Evolutionary conservation across 2,797 vertebrate species (phyloP).

Genomic region (Enteromius fasciolatus): DNA sequence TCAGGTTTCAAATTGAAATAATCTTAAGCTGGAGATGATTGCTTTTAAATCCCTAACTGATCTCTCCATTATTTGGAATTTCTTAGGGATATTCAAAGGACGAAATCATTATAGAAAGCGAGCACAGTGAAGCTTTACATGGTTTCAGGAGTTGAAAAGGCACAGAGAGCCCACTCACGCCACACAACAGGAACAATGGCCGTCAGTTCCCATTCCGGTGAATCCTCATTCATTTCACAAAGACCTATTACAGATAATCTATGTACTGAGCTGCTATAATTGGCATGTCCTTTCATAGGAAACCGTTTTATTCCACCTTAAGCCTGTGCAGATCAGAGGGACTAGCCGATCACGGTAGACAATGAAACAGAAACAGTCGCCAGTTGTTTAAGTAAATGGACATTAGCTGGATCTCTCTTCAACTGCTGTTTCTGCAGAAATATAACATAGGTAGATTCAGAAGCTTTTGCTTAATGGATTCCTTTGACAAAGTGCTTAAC

Average conservation of each 20-base stretch:
- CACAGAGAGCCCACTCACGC: background rate
- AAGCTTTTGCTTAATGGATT: background rate
- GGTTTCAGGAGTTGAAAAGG: constrained; percentile 34
- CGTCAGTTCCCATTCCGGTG: constrained; percentile 12
- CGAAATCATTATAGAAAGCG: constrained; percentile 54
- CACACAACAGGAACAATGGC: constrained; percentile 51
- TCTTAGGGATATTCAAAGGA: constrained; percentile 53
- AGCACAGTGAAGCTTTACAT: constrained; percentile 40
- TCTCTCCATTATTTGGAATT: constrained; percentile 60
- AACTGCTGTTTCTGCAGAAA: background rate
- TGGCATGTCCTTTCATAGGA: constrained; percentile 20
- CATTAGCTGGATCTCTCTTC: constrained; percentile 13
- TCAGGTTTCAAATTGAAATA: constrained; percentile 55
- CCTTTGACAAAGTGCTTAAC: background rate
- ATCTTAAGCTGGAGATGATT: constrained; percentile 57
- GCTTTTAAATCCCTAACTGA: constrained; percentile 60
- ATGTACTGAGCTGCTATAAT: constrained; percentile 34
- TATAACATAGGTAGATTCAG: background rate
- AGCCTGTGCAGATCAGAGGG: constrained; percentile 1
- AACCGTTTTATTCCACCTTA: constrained; percentile 25
- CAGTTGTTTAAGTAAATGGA: constrained; percentile 25
- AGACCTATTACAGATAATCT: constrained; percentile 41
- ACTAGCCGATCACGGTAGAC: constrained; percentile 7
- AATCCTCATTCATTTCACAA: constrained; percentile 36
- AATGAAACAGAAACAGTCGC: background rate